These are phyloP conservation scores for Heliconius congener DNA, from an alignment of 1,140 invertebrate genomes.

Conservation along the genomic window DNA sequence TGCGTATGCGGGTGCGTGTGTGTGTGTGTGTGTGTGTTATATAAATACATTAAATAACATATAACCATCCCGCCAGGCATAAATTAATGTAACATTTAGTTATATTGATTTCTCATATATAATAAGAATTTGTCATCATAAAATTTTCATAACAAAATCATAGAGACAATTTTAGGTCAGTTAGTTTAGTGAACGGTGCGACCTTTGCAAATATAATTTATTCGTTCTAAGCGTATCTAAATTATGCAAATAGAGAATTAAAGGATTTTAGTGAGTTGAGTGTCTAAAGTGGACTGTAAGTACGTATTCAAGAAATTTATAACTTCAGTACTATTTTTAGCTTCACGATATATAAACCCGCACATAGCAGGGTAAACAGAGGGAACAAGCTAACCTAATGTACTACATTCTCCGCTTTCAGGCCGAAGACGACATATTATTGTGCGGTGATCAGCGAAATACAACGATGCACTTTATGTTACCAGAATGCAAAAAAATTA, in stretches of 20 bases:
- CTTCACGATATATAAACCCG: too few relatives aligned
- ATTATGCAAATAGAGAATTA: slow-evolving; percentile 22
- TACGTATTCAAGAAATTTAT: neutral
- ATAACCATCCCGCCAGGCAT: neutral
- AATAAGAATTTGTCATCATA: neutral
- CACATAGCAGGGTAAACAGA: too few relatives aligned
- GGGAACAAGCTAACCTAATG: too few relatives aligned
- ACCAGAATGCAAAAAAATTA: too few relatives aligned
- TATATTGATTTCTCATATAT: neutral
- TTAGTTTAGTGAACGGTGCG: neutral
- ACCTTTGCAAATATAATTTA: slow-evolving; percentile 24
- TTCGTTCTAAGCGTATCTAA: slow-evolving; percentile 20
- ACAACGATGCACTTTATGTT: too few relatives aligned
- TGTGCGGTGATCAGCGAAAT: too few relatives aligned
- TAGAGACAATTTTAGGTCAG: neutral
- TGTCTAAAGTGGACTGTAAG: neutral
- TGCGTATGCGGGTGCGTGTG: too few relatives aligned
- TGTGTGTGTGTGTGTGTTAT: too few relatives aligned
- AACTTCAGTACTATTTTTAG: too few relatives aligned
- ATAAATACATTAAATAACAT: too few relatives aligned
- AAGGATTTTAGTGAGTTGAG: slow-evolving; percentile 3
- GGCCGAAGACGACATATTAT: too few relatives aligned
- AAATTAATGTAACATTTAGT: neutral
- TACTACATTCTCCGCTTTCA: too few relatives aligned
- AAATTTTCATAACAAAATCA: slow-evolving; percentile 1